Conservation (phyloP, 2,797 vertebrate genomes). For the Melanotaenia maccullochi region DNA sequence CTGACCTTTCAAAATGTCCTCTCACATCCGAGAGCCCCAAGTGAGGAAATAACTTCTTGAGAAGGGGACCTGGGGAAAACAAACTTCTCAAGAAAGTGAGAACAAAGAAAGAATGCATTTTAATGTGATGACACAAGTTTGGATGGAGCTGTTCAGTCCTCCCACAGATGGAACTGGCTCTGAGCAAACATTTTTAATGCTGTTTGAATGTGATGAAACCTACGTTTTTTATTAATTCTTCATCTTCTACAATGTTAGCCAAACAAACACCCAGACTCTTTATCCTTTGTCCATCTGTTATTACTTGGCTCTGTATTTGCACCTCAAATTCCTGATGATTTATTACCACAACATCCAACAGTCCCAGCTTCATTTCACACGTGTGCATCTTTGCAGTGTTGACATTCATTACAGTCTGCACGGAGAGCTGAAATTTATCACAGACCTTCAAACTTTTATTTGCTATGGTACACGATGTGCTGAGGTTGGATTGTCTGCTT, state of each 20-base stretch:
- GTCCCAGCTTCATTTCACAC: background rate
- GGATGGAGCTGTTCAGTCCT: conserved; percentile 22
- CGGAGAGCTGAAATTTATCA: background rate
- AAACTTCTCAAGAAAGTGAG: conserved; percentile 22
- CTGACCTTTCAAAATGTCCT: conserved; percentile 37
- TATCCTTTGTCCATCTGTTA: conserved; percentile 4
- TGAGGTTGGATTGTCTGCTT: background rate
- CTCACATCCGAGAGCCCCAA: conserved; percentile 17
- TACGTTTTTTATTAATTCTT: conserved; percentile 8
- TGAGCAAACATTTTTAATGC: conserved; percentile 20
- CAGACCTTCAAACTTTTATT: background rate
- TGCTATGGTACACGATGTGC: background rate
- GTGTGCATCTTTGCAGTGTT: background rate
- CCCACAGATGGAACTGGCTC: conserved; percentile 1
- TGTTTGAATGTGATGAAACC: conserved; percentile 13
- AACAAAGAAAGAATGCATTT: conserved; percentile 16
- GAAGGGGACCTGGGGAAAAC: conserved; percentile 9
- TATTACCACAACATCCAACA: background rate
- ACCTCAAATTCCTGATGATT: background rate
- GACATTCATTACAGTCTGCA: background rate
- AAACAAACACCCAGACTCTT: conserved; percentile 24
- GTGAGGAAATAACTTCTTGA: conserved; percentile 29
- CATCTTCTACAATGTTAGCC: background rate
- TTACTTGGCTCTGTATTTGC: conserved; percentile 4
- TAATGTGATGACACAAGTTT: conserved; percentile 28